These are phyloP conservation scores for Amblyjoppa fuscipennis DNA, from an alignment of 2,888 invertebrate species.

Conservation along the genomic window DNA sequence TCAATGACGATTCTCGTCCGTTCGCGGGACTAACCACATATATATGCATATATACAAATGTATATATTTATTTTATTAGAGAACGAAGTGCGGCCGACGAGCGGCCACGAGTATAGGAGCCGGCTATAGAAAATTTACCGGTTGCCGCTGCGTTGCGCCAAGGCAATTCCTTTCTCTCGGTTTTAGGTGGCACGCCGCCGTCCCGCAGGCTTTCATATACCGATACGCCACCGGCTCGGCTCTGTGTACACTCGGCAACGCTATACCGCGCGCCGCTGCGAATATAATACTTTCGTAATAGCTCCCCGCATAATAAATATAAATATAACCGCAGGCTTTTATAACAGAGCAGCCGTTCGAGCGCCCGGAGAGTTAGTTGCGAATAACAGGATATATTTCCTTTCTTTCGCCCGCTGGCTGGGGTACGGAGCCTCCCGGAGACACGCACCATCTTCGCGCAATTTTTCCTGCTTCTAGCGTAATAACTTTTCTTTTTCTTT, in stretches of 20 bases:
- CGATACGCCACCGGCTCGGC: slow-evolving; percentile 6
- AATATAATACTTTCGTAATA: slow-evolving; percentile 67
- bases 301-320: slow-evolving; percentile 60
- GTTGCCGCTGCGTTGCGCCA: slow-evolving; percentile 48
- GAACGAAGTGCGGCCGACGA: slow-evolving; percentile 15
- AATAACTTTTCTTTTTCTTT: slow-evolving; percentile 13
- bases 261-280: slow-evolving; percentile 16
- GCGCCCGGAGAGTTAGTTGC: slow-evolving; percentile 36
- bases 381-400: slow-evolving; percentile 42
- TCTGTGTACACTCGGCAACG: slow-evolving; percentile 5
- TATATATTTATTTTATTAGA: slow-evolving; percentile 22
- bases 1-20: slow-evolving; percentile 47
- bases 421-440: slow-evolving; percentile 12
- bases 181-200: slow-evolving; percentile 51
- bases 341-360: slow-evolving; percentile 49
- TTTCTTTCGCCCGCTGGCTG: slow-evolving; percentile 32
- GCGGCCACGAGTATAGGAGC: slow-evolving; percentile 14
- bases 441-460: slow-evolving; percentile 31
- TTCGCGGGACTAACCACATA: not conserved
- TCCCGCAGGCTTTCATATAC: slow-evolving; percentile 8
- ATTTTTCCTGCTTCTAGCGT: not conserved
- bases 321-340: slow-evolving; percentile 54
- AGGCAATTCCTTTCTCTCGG: slow-evolving; percentile 66
- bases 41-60: not conserved
- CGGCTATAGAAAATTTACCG: slow-evolving; percentile 49